phyloP scores from a whole-genome alignment of 2,888 invertebrate genomes.

The Alviniconcha strummeri region DNA sequence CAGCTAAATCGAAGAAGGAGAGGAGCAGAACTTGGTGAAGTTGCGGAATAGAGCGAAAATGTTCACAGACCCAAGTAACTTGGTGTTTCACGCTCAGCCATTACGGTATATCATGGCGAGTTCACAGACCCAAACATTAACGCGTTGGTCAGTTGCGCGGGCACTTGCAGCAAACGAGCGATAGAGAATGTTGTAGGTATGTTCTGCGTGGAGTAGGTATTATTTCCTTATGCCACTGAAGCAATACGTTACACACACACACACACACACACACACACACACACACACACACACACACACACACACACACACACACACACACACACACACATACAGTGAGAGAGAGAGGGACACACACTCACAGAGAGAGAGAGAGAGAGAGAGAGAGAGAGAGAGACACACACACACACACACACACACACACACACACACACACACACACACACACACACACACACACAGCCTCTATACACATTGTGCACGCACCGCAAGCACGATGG shows the following conservation, averaged over 20 bases:
- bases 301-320: neutral
- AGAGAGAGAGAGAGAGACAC: neutral
- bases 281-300: neutral
- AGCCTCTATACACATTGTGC: neutral
- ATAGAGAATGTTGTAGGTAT: no score
- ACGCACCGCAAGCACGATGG: no score
- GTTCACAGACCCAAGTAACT: no score
- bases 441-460: constrained; percentile 8
- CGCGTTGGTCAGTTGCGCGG: no score
- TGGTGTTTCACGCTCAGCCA: no score
- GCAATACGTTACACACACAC: neutral
- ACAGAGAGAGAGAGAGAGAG: neutral
- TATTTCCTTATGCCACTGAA: no score
- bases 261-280: neutral
- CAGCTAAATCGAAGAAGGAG: neutral
- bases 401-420: neutral
- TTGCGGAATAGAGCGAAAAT: no score
- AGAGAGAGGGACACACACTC: neutral
- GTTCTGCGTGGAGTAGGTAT: no score
- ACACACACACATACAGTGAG: neutral
- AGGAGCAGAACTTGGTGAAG: neutral
- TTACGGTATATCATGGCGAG: no score
- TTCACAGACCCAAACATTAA: no score
- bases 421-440: neutral
- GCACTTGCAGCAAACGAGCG: no score